Percentiles rank a stretch among this genome's conserved stretches.
phyloP scores from a whole-genome alignment of 2,797 vertebrate species.

The Aulostomus chinensis region DNA sequence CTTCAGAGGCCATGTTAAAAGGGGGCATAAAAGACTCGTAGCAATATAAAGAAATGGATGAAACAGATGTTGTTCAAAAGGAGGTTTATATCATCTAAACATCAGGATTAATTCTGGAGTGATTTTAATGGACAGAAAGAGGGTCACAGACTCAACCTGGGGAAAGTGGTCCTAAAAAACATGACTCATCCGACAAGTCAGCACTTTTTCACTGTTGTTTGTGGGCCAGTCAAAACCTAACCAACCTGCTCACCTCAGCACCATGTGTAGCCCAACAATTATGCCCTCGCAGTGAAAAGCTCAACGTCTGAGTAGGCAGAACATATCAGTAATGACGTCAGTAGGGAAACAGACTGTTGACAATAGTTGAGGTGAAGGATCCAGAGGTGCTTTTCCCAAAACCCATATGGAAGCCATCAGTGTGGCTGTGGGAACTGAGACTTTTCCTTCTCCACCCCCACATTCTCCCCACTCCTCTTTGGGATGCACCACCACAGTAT shows the following conservation, averaged over 20 bases:
- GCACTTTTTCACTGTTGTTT: constrained; percentile 42
- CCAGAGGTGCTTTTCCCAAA: constrained; percentile 57
- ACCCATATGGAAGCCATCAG: constrained; percentile 81
- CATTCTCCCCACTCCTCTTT: constrained; percentile 56
- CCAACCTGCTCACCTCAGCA: constrained; percentile 49
- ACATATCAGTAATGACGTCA: constrained; percentile 54
- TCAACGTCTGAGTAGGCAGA: constrained; percentile 36
- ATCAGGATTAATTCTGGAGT: neutral
- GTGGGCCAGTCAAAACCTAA: constrained; percentile 38
- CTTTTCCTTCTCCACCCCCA: constrained; percentile 70
- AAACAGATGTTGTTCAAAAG: constrained; percentile 10
- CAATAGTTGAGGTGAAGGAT: constrained; percentile 55
- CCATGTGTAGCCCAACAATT: constrained; percentile 45
- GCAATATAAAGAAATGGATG: constrained; percentile 9
- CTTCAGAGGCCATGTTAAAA: constrained; percentile 5
- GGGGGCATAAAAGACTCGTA: neutral
- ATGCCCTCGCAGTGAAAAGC: constrained; percentile 31
- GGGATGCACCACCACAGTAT: constrained; percentile 59
- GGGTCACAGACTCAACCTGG: constrained; percentile 26
- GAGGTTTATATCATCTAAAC: constrained; percentile 1
- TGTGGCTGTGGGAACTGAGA: constrained; percentile 70
- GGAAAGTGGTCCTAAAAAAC: constrained; percentile 26
- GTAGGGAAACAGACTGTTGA: constrained; percentile 55
- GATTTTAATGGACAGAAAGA: constrained; percentile 5
- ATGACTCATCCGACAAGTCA: constrained; percentile 47